phyloP scores from a whole-genome alignment of 2,797 vertebrate genomes.

The Hephaestus fuliginosus region DNA sequence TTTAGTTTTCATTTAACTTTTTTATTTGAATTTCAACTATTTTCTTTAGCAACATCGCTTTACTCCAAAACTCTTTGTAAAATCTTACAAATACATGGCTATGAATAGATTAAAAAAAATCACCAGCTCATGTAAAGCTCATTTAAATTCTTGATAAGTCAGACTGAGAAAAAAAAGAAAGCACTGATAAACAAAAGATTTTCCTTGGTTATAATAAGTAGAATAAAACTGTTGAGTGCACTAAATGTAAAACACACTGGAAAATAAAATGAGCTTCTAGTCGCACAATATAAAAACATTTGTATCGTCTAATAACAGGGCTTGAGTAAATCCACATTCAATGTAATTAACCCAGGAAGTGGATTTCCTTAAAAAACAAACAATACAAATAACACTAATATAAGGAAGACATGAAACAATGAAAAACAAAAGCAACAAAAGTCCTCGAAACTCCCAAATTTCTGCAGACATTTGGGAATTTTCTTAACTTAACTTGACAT shows the following conservation, averaged over 20 bases:
- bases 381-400: conserved; percentile 55
- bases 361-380: conserved; percentile 44
- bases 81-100: conserved; percentile 49
- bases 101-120: conserved; percentile 32
- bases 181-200: conserved; percentile 37
- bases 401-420: conserved; percentile 40
- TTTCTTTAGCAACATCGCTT: conserved; percentile 33
- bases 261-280: conserved; percentile 58
- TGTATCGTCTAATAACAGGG: conserved; percentile 43
- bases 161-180: conserved; percentile 40
- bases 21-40: conserved; percentile 44
- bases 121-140: conserved; percentile 34
- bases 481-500: conserved; percentile 48
- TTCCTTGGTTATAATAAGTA: conserved; percentile 53
- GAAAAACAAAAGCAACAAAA: conserved; percentile 58
- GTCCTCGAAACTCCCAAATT: conserved; percentile 55
- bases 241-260: conserved; percentile 55
- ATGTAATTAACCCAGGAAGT: conserved; percentile 54
- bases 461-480: conserved; percentile 48
- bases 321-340: conserved; percentile 64
- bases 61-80: conserved; percentile 35
- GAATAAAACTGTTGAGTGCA: conserved; percentile 64
- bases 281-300: conserved; percentile 64
- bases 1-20: conserved; percentile 36
- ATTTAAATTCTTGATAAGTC: conserved; percentile 34